Percentiles rank a stretch among this genome's conserved stretches.
phyloP scores from a whole-genome alignment of 2,888 invertebrate genomes.

The Eremobia ochroleuca region DNA sequence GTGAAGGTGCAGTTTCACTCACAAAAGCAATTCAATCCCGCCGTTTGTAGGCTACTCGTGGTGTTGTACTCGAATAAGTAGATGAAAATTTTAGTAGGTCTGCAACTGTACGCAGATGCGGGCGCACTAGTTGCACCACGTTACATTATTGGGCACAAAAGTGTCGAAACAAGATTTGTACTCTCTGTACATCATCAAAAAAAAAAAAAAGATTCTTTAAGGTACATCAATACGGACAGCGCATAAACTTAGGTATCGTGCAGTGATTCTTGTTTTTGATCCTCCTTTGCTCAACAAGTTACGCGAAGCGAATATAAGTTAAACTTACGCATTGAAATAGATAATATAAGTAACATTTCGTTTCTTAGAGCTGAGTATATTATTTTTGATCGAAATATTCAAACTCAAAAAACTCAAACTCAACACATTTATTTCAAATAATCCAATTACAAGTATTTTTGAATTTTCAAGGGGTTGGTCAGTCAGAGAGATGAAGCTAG shows the following conservation, averaged over 20 bases:
- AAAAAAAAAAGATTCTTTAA: background rate
- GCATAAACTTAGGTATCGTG: background rate
- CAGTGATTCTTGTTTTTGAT: background rate
- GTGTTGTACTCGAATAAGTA: background rate
- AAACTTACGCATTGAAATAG: background rate
- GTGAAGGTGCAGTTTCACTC: background rate
- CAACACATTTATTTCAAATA: no score
- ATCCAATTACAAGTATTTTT: no score
- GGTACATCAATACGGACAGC: background rate
- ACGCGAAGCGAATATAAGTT: background rate
- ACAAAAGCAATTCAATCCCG: background rate
- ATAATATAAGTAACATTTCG: background rate
- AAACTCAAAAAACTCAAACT: no score
- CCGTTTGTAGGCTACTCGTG: background rate
- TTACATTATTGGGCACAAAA: background rate
- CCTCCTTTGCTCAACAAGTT: constrained; percentile 5
- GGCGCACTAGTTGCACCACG: background rate
- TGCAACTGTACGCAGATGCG: background rate
- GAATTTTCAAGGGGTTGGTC: no score
- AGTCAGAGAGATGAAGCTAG: no score
- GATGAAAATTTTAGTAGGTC: constrained; percentile 7
- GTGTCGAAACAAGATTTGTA: background rate
- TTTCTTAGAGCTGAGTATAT: background rate
- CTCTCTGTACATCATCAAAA: background rate
- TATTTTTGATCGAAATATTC: background rate